Base-by-base conservation (phyloP, 2,888 invertebrate genomes). In the Hyppa rectilinea region DNA sequence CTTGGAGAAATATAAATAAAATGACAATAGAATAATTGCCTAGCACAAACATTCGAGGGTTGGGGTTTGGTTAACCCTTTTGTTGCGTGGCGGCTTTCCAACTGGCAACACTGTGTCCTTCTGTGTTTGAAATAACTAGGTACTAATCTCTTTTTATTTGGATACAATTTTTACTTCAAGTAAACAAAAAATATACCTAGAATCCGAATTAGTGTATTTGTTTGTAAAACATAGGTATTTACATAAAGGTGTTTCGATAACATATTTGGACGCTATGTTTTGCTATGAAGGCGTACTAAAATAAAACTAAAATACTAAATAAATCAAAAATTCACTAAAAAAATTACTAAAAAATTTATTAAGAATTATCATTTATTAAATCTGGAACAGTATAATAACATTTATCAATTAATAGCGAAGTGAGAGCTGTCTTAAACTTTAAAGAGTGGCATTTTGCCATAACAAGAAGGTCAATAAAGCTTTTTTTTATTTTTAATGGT, bases 21-120 rank as follows among this genome's bases (percentile, higher is more conserved):
- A 94, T 92, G 92, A 94, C 94, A 94, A 92, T 93, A 90, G 94
- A 92, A 94, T 93, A 93, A 94, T 93, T 93, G 91, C 90, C 87
- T 86, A 84, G 85, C 81, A 82, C 89, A 91, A 90, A 92, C 89
- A 91, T 86, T 62, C 82, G 85, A 82, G 89, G 87, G 87, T 84
- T 79, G 81, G 77, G 82, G 82, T 77, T 59, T 60, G 70, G 71
- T 74, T 86, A 88, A 90, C 91, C 90, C 90, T 90, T 90, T 89
- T 75, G 75, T 80, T 64, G 34, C 66, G 71, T 62, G 63, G 55
- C 65, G 78, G 81, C 67, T 76, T 84, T 81, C 74, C 71, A 78
- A 64, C 74, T 72, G 65, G 26, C 40, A 29, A 64, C 62, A 83
- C 75, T 66, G 83, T 72, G 78, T 58, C 73, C 67, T 55, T 58